A percentile compares a stretch with the other conserved stretches of the same genome.
Evolutionary conservation across 1,140 invertebrate genomes (phyloP).

Genomic region (Cheumatopsyche charites): DNA sequence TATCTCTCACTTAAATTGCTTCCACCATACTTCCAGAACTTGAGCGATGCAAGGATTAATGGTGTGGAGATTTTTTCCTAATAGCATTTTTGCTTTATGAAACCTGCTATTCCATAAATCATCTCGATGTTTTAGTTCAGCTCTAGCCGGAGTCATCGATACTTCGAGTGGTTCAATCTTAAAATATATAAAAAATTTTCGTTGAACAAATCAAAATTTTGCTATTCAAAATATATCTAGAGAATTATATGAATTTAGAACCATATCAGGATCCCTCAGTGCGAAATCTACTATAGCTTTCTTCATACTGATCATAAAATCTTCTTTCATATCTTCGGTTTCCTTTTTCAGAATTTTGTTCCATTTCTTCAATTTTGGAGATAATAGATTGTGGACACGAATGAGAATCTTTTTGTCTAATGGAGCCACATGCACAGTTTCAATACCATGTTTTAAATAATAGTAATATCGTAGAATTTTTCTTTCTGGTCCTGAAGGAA

Average conservation of each 20-base stretch:
- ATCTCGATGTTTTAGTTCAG: conserved; percentile 69
- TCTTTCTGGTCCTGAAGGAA: conserved; percentile 68
- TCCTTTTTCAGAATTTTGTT: conserved; percentile 62
- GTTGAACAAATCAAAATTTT: conserved; percentile 19
- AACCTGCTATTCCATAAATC: conserved; percentile 66
- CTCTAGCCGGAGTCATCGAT: conserved; percentile 60
- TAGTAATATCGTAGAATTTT: conserved; percentile 85
- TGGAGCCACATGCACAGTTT: conserved; percentile 83
- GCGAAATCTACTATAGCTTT: conserved; percentile 90
- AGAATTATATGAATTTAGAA: conserved; percentile 40
- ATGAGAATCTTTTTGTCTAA: conserved; percentile 69
- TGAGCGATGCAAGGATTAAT: conserved; percentile 84
- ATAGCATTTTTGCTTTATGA: conserved; percentile 52
- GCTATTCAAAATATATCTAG: no score
- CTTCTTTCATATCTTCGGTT: conserved; percentile 72
- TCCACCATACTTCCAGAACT: conserved; percentile 82
- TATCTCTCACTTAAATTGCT: conserved; percentile 70
- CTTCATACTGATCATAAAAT: conserved; percentile 85
- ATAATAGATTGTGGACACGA: conserved; percentile 59
- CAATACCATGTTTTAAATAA: conserved; percentile 87
- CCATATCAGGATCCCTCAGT: conserved; percentile 72
- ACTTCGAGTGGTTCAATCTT: conserved; percentile 60
- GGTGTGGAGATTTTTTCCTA: conserved; percentile 71
- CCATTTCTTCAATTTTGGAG: conserved; percentile 64
- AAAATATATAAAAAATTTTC: not conserved